Conservation (phyloP, 2,113 vertebrate genomes). For the Fukomys damarensis region DNA sequence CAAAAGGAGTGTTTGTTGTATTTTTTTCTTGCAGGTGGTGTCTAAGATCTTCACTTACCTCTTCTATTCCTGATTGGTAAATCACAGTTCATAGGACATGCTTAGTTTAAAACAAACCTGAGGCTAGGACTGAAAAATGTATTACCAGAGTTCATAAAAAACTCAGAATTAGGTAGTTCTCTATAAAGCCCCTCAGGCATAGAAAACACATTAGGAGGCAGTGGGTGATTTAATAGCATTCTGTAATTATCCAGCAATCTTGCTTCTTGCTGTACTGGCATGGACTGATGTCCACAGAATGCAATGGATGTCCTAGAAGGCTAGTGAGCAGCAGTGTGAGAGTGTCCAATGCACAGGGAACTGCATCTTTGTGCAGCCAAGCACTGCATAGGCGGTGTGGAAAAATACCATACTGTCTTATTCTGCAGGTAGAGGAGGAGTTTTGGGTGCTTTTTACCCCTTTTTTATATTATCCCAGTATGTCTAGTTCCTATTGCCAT, state of each 20-base stretch:
- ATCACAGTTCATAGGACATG: background rate
- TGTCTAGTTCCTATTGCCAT: background rate
- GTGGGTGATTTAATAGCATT: background rate
- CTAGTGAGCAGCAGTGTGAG: rapidly evolving
- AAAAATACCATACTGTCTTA: background rate
- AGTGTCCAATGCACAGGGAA: background rate
- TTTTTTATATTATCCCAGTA: background rate
- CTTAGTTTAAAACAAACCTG: constrained; percentile 12
- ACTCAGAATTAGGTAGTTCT: background rate
- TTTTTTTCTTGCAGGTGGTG: background rate
- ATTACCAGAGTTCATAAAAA: background rate
- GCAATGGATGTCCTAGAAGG: background rate
- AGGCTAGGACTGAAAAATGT: background rate
- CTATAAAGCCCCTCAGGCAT: background rate
- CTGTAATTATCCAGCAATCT: background rate
- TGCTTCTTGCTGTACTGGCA: background rate
- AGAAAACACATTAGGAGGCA: background rate
- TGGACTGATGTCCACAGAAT: rapidly evolving
- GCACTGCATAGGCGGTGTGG: background rate
- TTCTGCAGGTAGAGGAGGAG: background rate
- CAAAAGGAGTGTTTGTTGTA: background rate
- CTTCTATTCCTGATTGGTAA: constrained; percentile 15
- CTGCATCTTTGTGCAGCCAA: background rate
- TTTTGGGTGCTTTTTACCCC: background rate
- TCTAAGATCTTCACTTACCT: background rate